Evolutionary conservation across 2,797 vertebrate species (phyloP), one percentile per base, ranked within the genome.

Genomic region (Alcedo atthis): DNA sequence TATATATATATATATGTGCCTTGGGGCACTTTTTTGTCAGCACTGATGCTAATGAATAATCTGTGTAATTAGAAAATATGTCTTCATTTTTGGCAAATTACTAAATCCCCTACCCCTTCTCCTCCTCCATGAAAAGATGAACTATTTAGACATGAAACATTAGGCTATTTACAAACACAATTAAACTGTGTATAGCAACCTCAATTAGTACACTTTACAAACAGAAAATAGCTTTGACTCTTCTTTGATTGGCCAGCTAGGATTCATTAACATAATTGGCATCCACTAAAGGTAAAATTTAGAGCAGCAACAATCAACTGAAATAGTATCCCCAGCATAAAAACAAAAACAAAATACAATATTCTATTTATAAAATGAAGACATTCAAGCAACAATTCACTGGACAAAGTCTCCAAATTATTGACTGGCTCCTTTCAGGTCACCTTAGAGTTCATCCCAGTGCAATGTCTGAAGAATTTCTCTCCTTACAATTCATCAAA

Each of bases 11-110:
- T 80, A 57, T 77, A 53, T 90, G 7, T 91, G 75, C 78, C 85
- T 85, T 43, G 48, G 49, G 88, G 70, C 28, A 57, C 61, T 88
- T 84, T 89, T 89, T 82, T 84, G 33, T 68, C 82, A 91, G 57
- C 32, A 64, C 18, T 58, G 46, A 43, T 75, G 33, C 6, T 90
- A 88, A 77, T 68, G 78, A 95, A 88, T 86, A 95, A 87, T 80
- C 49, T 42, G 17, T 54, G 61, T 55, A 91, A 94, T 90, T 82
- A 89, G 61, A 87, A 93, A 94, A 91, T 81, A 79, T 15, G 11
- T 70, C 71, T 78, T 90, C 64, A 75, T 69, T 92, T 93, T 77
- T 89, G 78, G 75, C 33, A 96, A 88, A 92, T 85, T 92, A 90
- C 68, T 93, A 57, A 93, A 84, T 80, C 30, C 17, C 30, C 42